A percentile compares a stretch with the other conserved stretches of the same genome.
Conservation (phyloP, 2,888 invertebrate species). For the Andrena bicolor region DNA sequence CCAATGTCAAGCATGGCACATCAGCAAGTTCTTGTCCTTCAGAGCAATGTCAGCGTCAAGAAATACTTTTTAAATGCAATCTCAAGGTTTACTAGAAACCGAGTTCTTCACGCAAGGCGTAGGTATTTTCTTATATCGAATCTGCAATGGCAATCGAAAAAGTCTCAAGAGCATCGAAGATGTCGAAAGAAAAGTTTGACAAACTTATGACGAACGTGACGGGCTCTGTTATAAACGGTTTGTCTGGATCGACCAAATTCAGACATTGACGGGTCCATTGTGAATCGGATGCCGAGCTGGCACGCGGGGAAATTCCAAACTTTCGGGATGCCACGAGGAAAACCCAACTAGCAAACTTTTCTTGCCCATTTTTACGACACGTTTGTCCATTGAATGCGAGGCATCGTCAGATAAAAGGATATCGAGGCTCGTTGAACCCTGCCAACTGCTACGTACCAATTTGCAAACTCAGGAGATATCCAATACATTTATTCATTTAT, state of each 20-base stretch:
- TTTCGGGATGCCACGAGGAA: constrained; percentile 2
- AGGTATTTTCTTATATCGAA: no score
- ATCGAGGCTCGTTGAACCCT: neutral
- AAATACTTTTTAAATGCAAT: neutral
- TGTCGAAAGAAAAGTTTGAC: neutral
- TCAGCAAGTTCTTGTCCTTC: constrained; percentile 7
- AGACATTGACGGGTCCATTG: neutral
- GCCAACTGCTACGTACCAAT: neutral
- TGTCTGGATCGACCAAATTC: constrained; percentile 9
- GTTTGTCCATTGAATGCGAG: neutral
- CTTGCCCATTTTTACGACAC: neutral
- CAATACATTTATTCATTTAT: no score
- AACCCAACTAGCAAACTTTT: neutral
- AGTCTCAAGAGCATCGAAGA: no score
- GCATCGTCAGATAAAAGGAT: neutral
- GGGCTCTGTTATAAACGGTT: constrained; percentile 15
- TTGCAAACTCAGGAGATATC: no score
- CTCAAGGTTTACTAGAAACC: neutral
- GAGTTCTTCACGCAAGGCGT: no score
- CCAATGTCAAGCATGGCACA: constrained; percentile 5
- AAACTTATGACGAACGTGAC: constrained; percentile 1
- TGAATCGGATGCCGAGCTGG: constrained; percentile 2
- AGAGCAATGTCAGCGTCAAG: neutral
- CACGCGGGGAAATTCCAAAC: constrained; percentile 17
- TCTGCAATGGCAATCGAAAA: no score